phyloP scores from a whole-genome alignment of 2,797 vertebrate genomes.

The Linurgus olivaceus region DNA sequence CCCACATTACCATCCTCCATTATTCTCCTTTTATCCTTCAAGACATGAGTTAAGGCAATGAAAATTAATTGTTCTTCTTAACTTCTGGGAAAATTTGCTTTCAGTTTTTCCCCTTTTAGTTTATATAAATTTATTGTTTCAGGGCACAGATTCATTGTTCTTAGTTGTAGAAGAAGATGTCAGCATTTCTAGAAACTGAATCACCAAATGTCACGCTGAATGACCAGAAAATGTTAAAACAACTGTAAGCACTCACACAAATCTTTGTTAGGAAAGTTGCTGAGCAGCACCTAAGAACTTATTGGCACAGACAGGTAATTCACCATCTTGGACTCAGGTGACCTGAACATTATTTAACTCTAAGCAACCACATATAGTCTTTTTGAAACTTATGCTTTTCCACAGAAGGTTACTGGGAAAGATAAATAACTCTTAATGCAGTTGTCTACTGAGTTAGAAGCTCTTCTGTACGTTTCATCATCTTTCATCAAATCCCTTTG shows the following conservation, averaged over 20 bases:
- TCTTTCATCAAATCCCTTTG: background rate
- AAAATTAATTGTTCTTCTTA: background rate
- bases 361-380: background rate
- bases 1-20: background rate
- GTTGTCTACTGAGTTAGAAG: background rate
- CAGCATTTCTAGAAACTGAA: background rate
- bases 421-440: background rate
- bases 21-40: background rate
- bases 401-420: background rate
- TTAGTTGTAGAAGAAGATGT: background rate
- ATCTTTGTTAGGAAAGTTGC: background rate
- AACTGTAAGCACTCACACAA: background rate
- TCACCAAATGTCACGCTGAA: background rate
- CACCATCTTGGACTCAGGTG: background rate
- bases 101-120: background rate
- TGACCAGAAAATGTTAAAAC: background rate
- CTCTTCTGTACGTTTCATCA: background rate
- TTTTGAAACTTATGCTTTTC: background rate
- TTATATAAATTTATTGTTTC: background rate
- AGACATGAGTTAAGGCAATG: background rate
- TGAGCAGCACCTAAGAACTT: background rate
- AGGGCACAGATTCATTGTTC: background rate
- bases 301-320: background rate
- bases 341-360: background rate
- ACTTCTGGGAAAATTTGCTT: background rate